Conservation (phyloP, 2,888 invertebrate species). For the Pherbina coryleti region DNA sequence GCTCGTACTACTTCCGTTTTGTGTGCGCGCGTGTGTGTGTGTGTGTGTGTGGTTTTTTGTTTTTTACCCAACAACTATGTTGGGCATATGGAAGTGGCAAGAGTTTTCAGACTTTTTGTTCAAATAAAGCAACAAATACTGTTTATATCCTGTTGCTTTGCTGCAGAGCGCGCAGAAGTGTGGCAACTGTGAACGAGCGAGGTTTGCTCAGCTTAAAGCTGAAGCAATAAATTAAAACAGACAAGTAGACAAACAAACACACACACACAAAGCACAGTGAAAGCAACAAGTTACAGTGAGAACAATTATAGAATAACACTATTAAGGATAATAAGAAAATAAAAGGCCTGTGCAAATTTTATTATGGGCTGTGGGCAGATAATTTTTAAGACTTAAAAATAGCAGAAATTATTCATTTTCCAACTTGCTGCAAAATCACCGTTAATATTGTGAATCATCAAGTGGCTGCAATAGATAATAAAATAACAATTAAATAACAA, state of each 20-base stretch:
- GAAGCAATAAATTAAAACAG: background rate
- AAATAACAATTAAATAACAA: no score
- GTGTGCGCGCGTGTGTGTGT: constrained; percentile 36
- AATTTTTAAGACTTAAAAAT: background rate
- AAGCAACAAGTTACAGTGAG: constrained; percentile 32
- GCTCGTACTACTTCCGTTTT: background rate
- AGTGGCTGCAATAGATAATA: background rate
- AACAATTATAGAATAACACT: background rate
- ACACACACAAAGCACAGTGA: background rate
- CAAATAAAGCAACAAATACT: constrained; percentile 17
- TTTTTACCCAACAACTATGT: background rate
- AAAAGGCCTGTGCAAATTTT: background rate
- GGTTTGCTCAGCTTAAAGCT: constrained; percentile 18
- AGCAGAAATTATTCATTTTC: background rate
- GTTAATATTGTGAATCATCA: background rate
- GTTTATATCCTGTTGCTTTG: constrained; percentile 34
- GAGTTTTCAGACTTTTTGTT: background rate
- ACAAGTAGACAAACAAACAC: background rate
- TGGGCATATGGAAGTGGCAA: background rate
- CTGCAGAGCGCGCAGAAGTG: constrained; percentile 11
- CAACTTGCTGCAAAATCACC: no score
- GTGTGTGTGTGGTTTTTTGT: background rate
- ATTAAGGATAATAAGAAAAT: background rate
- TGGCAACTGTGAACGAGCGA: constrained; percentile 13
- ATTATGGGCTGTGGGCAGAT: background rate